Base-by-base conservation (phyloP, 2,797 vertebrate genomes). In the Fundulus diaphanus region DNA sequence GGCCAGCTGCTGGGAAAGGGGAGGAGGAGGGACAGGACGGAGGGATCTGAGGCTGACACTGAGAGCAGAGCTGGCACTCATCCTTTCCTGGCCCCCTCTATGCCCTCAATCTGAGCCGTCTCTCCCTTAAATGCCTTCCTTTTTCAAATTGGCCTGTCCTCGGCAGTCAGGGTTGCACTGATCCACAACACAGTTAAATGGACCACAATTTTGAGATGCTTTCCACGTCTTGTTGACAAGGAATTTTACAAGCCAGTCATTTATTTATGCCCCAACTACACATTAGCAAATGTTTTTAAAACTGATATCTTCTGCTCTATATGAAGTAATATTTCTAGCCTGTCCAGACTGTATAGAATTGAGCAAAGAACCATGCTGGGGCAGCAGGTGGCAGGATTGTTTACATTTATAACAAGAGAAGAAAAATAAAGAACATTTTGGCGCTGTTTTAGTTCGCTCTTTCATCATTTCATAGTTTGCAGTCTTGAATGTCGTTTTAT, bases 1-100 rank as follows among this genome's bases (percentile, higher is more conserved):
- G 81, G 72, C 85, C 92, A 93, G 91, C 91, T 94, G 92, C 87
- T 81, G 76, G 79, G 77, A 54, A 61, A 54, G 54, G 72, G 70
- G 78, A 79, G 48, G 71, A 57, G 48, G 65, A 84, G 82, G 78
- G 78, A 78, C n/a, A 83, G 83, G 80, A 87, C 81, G 72, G 85
- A 83, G 77, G 78, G 86, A 87, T 88, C 76, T 68, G 84, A 88
- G 78, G 82, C 83, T 82, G 89, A 89, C 76, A 79, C 90, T 89
- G 77, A 76, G 83, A 87, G 81, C 85, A 79, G 81, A 76, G 81
- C 81, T 93, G 92, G 93, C 92, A 90, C 73, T 52, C 76, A 5
- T 81, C 81, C 87, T 83, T 91, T 92, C 89, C 91, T 92, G 88
- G 83, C 86, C 68, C 33, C 72, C 76, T 81, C 68, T 85, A 68